Evolutionary conservation across 2,797 vertebrate species (phyloP), one percentile per base, ranked within the genome.

Genomic region (Poecilia velifera): DNA sequence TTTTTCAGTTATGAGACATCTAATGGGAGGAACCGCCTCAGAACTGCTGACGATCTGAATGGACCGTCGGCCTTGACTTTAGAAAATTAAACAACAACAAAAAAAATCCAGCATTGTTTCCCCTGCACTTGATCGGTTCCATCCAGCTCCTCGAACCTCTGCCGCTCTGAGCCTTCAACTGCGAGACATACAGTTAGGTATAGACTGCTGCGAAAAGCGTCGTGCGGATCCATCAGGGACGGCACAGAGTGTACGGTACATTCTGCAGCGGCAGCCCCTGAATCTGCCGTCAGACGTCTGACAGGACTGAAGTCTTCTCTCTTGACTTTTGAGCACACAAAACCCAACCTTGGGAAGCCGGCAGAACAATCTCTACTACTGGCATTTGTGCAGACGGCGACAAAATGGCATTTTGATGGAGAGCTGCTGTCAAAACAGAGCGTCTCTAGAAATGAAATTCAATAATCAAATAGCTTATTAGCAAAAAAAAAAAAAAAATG

Each of bases 301-400:
- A 86, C 51, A 46, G 71, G 16, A 72, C 66, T 4, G 12, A 78
- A 53, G 62, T 59, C 72, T 41, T 84, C 7, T 20, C 25, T 39
- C 49, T 53, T 74, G 77, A 72, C 76, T 76, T 82, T 73, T 79
- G 55, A 88, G 72, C 43, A 81, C 78, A 83, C 76, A 72, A 71
- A 46, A 76, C 80, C 47, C 28, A 76, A 83, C 90, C 88, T 84
- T 90, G 87, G 82, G 47, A 1, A 43, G 78, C 76, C 66, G 83
- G 83, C 84, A 84, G 64, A 80, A 39, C 53, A 62, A 51, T 34
- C 47, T 45, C 5, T 45, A 5, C 34, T 34, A n/a, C 75, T n/a
- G 55, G 4, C 3, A 36, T 55, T 79, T 79, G 64, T 80, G 71
- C 76, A 79, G 70, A 84, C 73, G 72, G 6, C 64, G 68, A 72